Evolutionary conservation across 2,888 invertebrate genomes (phyloP).

Genomic region (Itoplectis maculator): DNA sequence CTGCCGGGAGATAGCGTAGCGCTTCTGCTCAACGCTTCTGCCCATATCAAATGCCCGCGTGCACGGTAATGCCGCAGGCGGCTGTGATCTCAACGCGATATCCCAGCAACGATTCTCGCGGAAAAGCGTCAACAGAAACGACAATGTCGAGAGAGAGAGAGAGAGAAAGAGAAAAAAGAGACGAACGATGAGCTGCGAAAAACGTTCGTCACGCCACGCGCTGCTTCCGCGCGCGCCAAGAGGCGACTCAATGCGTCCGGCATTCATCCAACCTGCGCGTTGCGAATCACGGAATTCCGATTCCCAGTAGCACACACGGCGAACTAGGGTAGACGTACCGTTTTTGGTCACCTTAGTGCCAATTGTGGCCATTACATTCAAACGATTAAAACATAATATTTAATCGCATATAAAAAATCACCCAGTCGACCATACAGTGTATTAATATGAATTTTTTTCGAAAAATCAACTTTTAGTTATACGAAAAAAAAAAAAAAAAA

Average conservation of each 20-base stretch:
- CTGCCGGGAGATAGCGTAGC: neutral
- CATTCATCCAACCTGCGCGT: neutral
- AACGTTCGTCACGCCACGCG: slow-evolving; percentile 43
- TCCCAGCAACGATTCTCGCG: neutral
- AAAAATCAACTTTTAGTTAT: too few relatives aligned
- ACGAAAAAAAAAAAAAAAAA: too few relatives aligned
- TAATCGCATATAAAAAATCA: too few relatives aligned
- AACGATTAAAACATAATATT: too few relatives aligned
- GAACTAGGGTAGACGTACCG: too few relatives aligned
- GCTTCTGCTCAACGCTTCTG: neutral
- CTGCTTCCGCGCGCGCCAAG: slow-evolving; percentile 44
- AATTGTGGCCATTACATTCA: too few relatives aligned
- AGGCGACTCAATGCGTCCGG: slow-evolving; percentile 1
- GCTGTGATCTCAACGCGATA: neutral
- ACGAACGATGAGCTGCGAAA: neutral
- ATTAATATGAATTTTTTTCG: too few relatives aligned
- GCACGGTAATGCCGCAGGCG: neutral
- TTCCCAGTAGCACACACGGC: neutral
- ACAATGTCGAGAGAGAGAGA: too few relatives aligned
- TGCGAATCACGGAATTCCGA: neutral
- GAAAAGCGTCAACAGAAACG: neutral
- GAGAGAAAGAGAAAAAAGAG: slow-evolving; percentile 22
- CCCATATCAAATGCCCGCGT: neutral
- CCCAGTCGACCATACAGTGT: too few relatives aligned
- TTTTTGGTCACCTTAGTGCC: too few relatives aligned